Conservation (phyloP, 2,797 vertebrate genomes). For the Podarcis siculus region DNA sequence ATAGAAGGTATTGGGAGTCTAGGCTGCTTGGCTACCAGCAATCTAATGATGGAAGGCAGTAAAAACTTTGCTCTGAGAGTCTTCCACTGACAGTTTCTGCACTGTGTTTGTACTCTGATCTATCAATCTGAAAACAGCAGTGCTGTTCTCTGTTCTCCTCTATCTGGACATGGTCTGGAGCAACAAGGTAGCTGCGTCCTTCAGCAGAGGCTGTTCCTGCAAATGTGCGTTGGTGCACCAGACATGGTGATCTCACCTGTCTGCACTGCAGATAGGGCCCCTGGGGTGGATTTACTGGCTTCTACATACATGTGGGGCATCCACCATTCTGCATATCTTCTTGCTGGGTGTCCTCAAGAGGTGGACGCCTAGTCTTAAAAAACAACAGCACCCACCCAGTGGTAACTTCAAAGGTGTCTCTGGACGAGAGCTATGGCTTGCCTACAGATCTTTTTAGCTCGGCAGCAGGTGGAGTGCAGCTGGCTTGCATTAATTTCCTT, state of each 20-base stretch:
- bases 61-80: no score
- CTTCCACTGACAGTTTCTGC: no score
- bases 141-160: not conserved
- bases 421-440: not conserved
- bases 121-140: no score
- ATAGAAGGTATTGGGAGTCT: not conserved
- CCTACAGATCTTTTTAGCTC: not conserved
- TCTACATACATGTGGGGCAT: not conserved
- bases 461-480: not conserved
- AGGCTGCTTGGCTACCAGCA: not conserved
- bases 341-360: no score
- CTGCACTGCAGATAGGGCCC: not conserved
- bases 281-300: not conserved
- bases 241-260: not conserved
- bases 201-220: not conserved
- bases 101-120: not conserved
- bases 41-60: not conserved
- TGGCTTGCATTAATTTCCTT: not conserved
- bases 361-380: not conserved
- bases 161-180: not conserved
- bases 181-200: not conserved
- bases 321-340: not conserved
- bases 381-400: not conserved
- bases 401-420: not conserved
- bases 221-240: not conserved